Conservation (phyloP, 2,113 vertebrate species). For the Kryptolebias marmoratus region DNA sequence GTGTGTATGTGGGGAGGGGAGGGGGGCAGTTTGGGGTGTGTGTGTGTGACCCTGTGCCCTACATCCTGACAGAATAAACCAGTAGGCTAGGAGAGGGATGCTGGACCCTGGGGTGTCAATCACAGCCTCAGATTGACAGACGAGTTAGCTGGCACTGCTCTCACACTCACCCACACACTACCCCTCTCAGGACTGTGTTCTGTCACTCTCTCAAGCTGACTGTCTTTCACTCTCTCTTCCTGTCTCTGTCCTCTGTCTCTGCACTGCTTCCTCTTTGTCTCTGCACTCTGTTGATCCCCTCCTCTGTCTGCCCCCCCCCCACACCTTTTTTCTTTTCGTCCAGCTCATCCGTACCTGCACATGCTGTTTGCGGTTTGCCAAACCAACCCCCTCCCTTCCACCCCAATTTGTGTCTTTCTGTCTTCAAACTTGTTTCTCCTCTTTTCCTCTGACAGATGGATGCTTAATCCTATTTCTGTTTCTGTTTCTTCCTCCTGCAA, state of each 20-base stretch:
- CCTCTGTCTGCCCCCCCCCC: conserved; percentile 3
- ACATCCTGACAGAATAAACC: conserved; percentile 69
- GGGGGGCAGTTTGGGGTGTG: background rate
- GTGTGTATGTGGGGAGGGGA: background rate
- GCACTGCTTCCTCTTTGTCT: conserved; percentile 23
- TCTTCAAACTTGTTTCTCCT: conserved; percentile 39
- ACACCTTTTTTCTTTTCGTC: conserved; percentile 18
- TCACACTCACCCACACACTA: conserved; percentile 71
- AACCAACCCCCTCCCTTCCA: background rate
- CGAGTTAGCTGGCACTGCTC: conserved; percentile 61
- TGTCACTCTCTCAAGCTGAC: conserved; percentile 67
- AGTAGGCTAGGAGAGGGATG: conserved; percentile 53
- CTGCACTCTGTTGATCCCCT: conserved; percentile 3
- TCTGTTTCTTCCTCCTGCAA: conserved; percentile 41
- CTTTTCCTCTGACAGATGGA: conserved; percentile 66
- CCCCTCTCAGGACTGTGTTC: conserved; percentile 65
- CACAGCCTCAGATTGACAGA: conserved; percentile 73
- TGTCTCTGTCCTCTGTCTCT: conserved; percentile 54
- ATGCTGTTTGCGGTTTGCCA: conserved; percentile 63
- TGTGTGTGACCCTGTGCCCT: conserved; percentile 53
- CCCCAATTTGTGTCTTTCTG: conserved; percentile 13
- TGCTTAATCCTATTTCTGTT: conserved; percentile 57
- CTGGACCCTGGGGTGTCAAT: conserved; percentile 71
- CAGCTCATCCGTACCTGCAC: conserved; percentile 54
- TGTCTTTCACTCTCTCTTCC: conserved; percentile 66